Percentiles rank a stretch among this genome's conserved stretches.
phyloP scores from a whole-genome alignment of 1,140 invertebrate species.

The Drosophila pectinifera region DNA sequence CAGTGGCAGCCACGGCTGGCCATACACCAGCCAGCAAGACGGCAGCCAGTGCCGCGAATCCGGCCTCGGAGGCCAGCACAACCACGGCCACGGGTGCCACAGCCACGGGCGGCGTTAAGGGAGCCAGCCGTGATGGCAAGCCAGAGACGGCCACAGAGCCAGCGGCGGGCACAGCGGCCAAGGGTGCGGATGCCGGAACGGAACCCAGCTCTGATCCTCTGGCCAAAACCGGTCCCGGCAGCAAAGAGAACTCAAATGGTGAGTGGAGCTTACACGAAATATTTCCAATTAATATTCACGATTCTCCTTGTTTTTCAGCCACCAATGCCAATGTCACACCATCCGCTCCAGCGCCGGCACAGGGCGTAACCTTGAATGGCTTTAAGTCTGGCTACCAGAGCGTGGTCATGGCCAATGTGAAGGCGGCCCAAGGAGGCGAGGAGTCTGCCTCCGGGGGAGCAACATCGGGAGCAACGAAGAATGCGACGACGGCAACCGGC shows the following conservation, averaged over 20 bases:
- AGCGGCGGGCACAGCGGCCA: constrained; percentile 19
- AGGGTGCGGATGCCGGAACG: constrained; percentile 20
- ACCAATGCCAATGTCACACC: constrained; percentile 34
- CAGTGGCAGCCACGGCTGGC: constrained; percentile 12
- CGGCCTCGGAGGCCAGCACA: constrained; percentile 15
- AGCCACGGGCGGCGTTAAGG: constrained; percentile 24
- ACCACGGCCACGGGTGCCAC: constrained; percentile 10
- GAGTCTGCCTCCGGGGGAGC: constrained; percentile 20
- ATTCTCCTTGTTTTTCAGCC: constrained; percentile 12
- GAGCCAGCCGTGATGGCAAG: constrained; percentile 10
- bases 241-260: constrained; percentile 56
- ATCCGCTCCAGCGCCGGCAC: constrained; percentile 17
- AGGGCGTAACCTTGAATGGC: constrained; percentile 62
- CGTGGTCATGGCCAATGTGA: constrained; percentile 69
- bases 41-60: constrained; percentile 1
- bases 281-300: background rate
- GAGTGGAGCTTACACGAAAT: constrained; percentile 11
- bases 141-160: constrained; percentile 20
- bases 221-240: constrained; percentile 13
- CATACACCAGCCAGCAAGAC: constrained; percentile 12
- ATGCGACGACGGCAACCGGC: no score
- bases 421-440: constrained; percentile 17
- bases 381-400: constrained; percentile 71
- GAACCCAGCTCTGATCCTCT: constrained; percentile 22
- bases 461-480: constrained; percentile 23